Percentiles rank a stretch among this genome's conserved stretches.
phyloP scores from a whole-genome alignment of 2,888 invertebrate species.

The Chrysolina haemoptera region DNA sequence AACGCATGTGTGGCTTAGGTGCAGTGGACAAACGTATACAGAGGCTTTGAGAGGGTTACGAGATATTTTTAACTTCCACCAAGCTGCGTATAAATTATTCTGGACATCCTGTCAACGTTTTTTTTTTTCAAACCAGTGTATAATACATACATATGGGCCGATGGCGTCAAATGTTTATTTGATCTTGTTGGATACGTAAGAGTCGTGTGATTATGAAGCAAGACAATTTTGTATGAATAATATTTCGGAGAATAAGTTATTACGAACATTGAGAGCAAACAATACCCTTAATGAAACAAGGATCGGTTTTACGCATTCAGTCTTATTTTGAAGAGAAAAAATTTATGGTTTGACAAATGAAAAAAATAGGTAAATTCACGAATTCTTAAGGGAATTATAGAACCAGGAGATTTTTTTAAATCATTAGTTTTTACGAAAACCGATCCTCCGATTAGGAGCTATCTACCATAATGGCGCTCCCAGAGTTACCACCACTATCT shows the following conservation, averaged over 20 bases:
- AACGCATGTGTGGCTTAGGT: constrained; percentile 55
- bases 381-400: no score
- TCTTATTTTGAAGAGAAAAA: no score
- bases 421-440: no score
- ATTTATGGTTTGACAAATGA: no score
- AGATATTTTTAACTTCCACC: constrained; percentile 61
- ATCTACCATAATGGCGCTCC: no score
- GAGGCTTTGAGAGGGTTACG: constrained; percentile 60
- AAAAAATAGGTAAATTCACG: no score
- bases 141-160: constrained; percentile 38
- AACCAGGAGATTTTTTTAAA: no score
- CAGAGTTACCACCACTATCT: no score
- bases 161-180: constrained; percentile 38
- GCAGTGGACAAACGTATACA: constrained; percentile 62
- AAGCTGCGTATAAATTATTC: constrained; percentile 56
- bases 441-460: no score
- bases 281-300: no score
- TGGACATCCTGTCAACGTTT: constrained; percentile 53
- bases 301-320: no score
- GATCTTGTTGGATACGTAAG: constrained; percentile 34
- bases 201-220: constrained; percentile 23
- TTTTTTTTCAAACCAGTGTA: constrained; percentile 34
- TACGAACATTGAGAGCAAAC: no score
- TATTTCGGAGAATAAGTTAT: neutral
- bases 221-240: neutral